phyloP scores from a whole-genome alignment of 2,797 vertebrate species.

The Bradypodion pumilum region DNA sequence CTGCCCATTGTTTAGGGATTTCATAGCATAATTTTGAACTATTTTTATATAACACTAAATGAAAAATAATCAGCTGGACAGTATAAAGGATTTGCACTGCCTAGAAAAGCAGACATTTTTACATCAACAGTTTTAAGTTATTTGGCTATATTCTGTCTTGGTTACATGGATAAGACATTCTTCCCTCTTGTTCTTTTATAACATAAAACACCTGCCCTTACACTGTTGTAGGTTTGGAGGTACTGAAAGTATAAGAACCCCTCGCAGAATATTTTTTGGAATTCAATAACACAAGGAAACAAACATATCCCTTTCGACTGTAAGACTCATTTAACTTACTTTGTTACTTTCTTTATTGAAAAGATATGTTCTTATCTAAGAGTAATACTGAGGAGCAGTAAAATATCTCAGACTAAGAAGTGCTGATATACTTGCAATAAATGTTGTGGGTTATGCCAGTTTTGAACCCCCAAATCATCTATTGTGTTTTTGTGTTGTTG shows the following conservation, averaged over 20 bases:
- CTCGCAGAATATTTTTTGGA: neutral
- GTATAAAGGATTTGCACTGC: slow-evolving; percentile 53
- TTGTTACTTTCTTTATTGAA: neutral
- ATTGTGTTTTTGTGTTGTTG: too few species aligned
- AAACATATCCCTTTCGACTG: neutral
- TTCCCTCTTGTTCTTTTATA: neutral
- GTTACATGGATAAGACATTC: slow-evolving; percentile 2
- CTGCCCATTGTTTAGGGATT: slow-evolving; percentile 54
- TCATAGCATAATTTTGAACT: slow-evolving; percentile 59
- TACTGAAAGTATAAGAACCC: neutral
- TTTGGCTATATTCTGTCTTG: neutral
- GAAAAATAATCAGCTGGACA: slow-evolving; percentile 60
- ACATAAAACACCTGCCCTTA: neutral
- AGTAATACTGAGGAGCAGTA: neutral
- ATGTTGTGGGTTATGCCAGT: neutral
- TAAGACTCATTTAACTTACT: neutral
- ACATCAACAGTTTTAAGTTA: neutral
- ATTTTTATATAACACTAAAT: slow-evolving; percentile 56
- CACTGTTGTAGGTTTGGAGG: neutral
- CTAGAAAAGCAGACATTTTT: slow-evolving; percentile 39
- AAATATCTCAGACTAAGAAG: neutral
- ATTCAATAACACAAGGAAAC: neutral
- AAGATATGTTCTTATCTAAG: neutral
- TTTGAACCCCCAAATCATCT: neutral
- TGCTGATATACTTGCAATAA: neutral